Conservation (phyloP, 2,113 vertebrate species). For the Psittacus erithacus region DNA sequence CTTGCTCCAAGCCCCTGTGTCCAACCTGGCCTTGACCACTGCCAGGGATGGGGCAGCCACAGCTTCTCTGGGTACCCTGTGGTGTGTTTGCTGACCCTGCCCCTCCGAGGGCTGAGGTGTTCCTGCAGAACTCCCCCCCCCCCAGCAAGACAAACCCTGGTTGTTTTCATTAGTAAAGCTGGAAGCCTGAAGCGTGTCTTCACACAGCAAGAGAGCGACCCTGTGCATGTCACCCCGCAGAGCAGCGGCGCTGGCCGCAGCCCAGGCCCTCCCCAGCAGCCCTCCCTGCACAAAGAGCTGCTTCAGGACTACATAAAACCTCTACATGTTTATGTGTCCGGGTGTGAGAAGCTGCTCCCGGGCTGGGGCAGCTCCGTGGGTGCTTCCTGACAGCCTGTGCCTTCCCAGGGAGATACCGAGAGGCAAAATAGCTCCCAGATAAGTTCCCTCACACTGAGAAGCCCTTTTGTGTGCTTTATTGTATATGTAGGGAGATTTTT, state of each 20-base stretch:
- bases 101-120: not conserved
- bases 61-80: not conserved
- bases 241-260: not conserved
- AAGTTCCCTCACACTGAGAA: not conserved
- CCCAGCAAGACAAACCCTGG: not conserved
- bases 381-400: not conserved
- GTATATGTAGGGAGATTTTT: accelerated
- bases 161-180: not conserved
- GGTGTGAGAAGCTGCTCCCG: accelerated
- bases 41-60: not conserved
- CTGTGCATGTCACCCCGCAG: accelerated
- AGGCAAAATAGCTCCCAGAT: not conserved
- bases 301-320: not conserved
- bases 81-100: not conserved
- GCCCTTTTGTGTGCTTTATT: not conserved
- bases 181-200: not conserved
- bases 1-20: not conserved
- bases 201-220: not conserved
- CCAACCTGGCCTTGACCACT: not conserved
- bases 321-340: not conserved
- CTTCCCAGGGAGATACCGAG: not conserved
- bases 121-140: not conserved
- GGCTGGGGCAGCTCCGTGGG: not conserved
- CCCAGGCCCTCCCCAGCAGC: not conserved
- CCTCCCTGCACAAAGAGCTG: not conserved